Evolutionary conservation across 1,140 invertebrate species (phyloP).

Genomic region (Frieseomelitta varia): DNA sequence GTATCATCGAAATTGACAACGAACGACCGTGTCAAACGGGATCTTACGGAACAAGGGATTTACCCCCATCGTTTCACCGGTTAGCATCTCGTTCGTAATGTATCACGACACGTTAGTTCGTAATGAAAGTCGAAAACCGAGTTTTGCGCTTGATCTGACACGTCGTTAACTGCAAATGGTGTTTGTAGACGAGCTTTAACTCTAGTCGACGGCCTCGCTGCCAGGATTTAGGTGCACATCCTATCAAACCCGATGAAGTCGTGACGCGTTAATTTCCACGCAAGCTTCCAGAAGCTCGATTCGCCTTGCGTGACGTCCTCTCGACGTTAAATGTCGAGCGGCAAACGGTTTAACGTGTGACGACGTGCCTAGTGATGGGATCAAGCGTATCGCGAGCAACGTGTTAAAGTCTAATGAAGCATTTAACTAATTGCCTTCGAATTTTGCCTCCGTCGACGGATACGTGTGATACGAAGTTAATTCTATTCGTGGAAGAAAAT

Average conservation of each 20-base stretch:
- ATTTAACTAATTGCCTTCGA: neutral
- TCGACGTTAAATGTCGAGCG: conserved; percentile 63
- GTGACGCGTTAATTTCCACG: conserved; percentile 74
- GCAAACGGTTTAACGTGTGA: conserved; percentile 61
- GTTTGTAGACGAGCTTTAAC: conserved; percentile 47
- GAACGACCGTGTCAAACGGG: neutral
- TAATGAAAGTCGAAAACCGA: conserved; percentile 30
- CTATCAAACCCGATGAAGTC: conserved; percentile 68
- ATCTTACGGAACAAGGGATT: neutral
- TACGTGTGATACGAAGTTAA: neutral
- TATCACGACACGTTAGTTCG: neutral
- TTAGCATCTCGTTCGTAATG: neutral
- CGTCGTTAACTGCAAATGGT: conserved; percentile 49
- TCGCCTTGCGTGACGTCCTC: conserved; percentile 70
- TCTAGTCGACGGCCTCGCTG: conserved; percentile 46
- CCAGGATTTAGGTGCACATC: conserved; percentile 56
- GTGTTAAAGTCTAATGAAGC: neutral
- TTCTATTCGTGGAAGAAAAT: neutral
- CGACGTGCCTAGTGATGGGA: conserved; percentile 53
- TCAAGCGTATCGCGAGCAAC: conserved; percentile 29
- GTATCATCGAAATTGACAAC: neutral
- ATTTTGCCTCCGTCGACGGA: neutral
- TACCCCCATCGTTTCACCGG: neutral
- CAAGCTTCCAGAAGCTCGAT: conserved; percentile 54
- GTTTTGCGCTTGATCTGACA: conserved; percentile 54